Evolutionary conservation across 2,113 vertebrate genomes (phyloP), one percentile per base, ranked within the genome.

Genomic region (Drymodes brunneopygia): DNA sequence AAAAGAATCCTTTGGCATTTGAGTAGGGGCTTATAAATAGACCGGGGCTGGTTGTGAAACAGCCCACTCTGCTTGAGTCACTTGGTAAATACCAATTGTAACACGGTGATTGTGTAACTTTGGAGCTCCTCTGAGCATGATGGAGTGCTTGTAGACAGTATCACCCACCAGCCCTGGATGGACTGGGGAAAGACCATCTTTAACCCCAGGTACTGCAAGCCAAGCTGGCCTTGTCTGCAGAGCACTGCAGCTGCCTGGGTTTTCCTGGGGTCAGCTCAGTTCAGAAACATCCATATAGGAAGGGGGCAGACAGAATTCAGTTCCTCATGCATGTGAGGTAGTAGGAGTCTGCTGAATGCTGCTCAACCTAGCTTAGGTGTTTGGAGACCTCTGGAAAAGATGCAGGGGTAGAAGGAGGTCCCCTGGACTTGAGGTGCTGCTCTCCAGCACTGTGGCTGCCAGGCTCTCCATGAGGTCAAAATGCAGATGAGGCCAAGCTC

Each of bases 21-120:
- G 82, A 72, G 78, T 80, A 92, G 92, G 45, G 91, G 53, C 72
- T 87, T 90, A 86, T 82, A 96, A 92, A 87, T 85, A 87, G 57
- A 81, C 19, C 24, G 38, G 65, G 29, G 48, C 13, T 74, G 54
- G 57, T 82, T 88, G 88, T 93, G 90, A 94, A 94, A 95, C 67
- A 80, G 79, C 85, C 89, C 84, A 70, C 84, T 94, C 62, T 79
- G 31, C 88, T 86, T 70, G 36, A 85, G 83, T 91, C 78, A 45
- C 36, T 92, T 61, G 69, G 79, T 85, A 74, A 89, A 81, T 20
- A 50, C 45, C 3, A 11, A 62, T 38, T 57, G 81, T 84, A 86
- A 78, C 90, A 67, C 61, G 31, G 57, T 15, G 50, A 65, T 94
- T 95, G 77, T 1, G 1, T 35, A 86, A 86, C 73, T 64, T 6